These are phyloP conservation scores for Periphyllus acericola DNA, from an alignment of 2,888 invertebrate genomes.

Conservation along the genomic window DNA sequence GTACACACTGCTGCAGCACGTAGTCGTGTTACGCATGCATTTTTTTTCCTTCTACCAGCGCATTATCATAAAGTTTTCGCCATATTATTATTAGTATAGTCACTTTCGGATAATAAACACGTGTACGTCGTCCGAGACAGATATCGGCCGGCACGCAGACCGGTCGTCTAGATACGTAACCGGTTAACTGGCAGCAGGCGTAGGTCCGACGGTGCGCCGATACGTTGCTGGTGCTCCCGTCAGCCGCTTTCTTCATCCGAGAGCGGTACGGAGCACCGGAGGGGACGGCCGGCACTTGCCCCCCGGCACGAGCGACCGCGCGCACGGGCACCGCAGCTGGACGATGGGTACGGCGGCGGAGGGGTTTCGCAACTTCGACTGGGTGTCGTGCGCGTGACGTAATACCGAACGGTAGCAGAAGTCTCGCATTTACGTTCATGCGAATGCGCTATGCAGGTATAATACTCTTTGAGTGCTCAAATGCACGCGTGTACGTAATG, in stretches of 20 bases:
- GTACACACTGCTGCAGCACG: background rate
- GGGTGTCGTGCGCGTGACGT: slow-evolving; percentile 14
- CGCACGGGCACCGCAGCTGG: no score
- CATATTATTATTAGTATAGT: no score
- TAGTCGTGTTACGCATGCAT: background rate
- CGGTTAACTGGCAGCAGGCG: background rate
- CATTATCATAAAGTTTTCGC: background rate
- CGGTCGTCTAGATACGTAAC: slow-evolving; percentile 30
- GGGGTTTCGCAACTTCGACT: slow-evolving; percentile 18
- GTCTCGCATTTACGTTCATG: slow-evolving; percentile 29
- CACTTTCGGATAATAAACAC: slow-evolving; percentile 38
- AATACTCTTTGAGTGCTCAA: no score
- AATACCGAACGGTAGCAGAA: slow-evolving; percentile 36
- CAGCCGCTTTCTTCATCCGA: slow-evolving; percentile 27
- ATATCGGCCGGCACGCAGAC: slow-evolving; percentile 41
- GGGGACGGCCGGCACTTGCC: slow-evolving; percentile 11
- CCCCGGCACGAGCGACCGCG: background rate
- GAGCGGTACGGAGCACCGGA: background rate
- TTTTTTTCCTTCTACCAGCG: background rate
- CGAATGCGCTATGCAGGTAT: no score
- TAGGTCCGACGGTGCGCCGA: background rate
- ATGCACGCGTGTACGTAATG: no score
- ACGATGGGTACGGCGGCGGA: no score
- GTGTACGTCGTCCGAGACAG: slow-evolving; percentile 27
- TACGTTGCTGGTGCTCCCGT: background rate